Evolutionary conservation across 2,888 invertebrate genomes (phyloP).

Genomic region (Drosophila pseudotakahashii): DNA sequence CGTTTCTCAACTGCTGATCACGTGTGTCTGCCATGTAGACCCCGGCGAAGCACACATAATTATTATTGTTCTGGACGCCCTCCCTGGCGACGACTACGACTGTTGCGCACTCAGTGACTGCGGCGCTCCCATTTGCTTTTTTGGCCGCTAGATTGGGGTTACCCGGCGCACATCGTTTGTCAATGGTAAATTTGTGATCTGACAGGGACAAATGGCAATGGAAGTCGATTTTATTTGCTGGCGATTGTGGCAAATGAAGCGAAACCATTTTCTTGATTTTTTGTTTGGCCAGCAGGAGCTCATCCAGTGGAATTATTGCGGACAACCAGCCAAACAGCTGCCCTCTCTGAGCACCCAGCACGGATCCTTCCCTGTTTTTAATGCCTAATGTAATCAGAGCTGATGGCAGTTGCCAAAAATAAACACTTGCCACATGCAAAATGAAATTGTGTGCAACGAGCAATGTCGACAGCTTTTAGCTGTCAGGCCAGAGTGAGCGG

Average conservation of each 20-base stretch:
- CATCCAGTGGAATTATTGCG: constrained; percentile 16
- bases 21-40: constrained; percentile 45
- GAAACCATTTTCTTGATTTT: constrained; percentile 48
- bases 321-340: constrained; percentile 5
- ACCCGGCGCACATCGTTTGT: constrained; percentile 66
- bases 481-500: constrained; percentile 48
- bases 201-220: constrained; percentile 76
- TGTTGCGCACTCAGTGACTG: constrained; percentile 36
- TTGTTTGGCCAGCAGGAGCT: constrained; percentile 19
- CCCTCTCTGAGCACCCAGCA: not conserved
- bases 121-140: not conserved
- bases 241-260: constrained; percentile 73
- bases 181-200: constrained; percentile 69
- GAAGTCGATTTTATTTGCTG: constrained; percentile 70
- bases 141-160: not conserved
- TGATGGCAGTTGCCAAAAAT: constrained; percentile 43
- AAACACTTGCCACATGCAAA: constrained; percentile 57
- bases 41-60: constrained; percentile 40
- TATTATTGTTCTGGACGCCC: constrained; percentile 58
- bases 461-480: constrained; percentile 40
- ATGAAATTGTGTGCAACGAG: constrained; percentile 60
- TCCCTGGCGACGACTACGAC: constrained; percentile 30
- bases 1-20: constrained; percentile 22
- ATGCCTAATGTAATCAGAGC: constrained; percentile 62
- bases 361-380: constrained; percentile 20